phyloP scores from a whole-genome alignment of 1,140 invertebrate species.

The Cherax destructor region DNA sequence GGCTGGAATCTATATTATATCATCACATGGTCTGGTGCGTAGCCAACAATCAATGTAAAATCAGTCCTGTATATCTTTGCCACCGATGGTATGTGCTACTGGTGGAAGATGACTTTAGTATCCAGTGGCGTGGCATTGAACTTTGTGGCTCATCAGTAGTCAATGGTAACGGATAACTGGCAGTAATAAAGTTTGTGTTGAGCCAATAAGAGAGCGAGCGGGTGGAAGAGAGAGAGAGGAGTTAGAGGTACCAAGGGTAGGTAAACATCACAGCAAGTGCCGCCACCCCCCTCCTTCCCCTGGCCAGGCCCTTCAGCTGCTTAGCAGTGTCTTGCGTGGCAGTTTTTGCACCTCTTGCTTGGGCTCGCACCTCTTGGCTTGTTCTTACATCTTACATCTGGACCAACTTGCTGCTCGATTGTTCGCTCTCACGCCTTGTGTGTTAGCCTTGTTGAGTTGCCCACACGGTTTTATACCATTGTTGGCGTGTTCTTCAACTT shows the following conservation, averaged over 20 bases:
- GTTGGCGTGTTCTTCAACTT: not conserved
- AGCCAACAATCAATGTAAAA: not conserved
- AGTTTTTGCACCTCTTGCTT: conserved; percentile 24
- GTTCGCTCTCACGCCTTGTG: not conserved
- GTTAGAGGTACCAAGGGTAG: not conserved
- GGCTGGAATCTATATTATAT: not conserved
- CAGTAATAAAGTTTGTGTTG: not conserved
- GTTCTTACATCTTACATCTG: conserved; percentile 18
- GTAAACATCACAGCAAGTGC: conserved; percentile 31
- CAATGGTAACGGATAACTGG: not conserved
- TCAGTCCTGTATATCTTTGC: no score
- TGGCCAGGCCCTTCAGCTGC: not conserved
- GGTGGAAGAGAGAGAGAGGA: not conserved
- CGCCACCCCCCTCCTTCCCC: not conserved
- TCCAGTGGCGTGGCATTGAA: not conserved
- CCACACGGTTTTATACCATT: not conserved
- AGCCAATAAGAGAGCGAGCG: not conserved
- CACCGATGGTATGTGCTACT: not conserved
- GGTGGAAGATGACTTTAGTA: not conserved
- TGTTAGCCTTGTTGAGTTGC: not conserved
- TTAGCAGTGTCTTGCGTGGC: not conserved
- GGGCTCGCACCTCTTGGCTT: conserved; percentile 27
- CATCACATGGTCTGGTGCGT: not conserved
- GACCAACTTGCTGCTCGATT: not conserved
- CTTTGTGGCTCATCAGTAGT: not conserved